phyloP scores from a whole-genome alignment of 2,797 vertebrate genomes.

The Cygnus olor region DNA sequence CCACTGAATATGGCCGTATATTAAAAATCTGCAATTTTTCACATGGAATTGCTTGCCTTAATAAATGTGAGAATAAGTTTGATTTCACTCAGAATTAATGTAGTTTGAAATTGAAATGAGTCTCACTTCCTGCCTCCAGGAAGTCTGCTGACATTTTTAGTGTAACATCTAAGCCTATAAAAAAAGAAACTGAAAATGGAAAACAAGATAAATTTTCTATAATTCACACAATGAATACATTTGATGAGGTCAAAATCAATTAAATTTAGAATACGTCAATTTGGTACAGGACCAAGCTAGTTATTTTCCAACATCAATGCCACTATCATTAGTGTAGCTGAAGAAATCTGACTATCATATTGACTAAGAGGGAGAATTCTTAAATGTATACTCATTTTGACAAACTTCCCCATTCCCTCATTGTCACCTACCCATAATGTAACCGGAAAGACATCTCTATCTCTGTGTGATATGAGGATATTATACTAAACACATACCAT shows the following conservation, averaged over 20 bases:
- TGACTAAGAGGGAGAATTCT: not conserved
- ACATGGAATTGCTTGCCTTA: conserved; percentile 66
- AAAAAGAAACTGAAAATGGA: not conserved
- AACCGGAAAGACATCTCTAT: not conserved
- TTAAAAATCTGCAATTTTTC: conserved; percentile 76
- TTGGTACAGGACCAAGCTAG: not conserved
- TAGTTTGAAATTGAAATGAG: conserved; percentile 77
- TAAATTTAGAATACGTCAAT: not conserved
- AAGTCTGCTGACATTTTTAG: conserved; percentile 67
- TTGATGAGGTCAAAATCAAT: conserved; percentile 16
- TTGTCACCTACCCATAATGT: not conserved
- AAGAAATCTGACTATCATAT: not conserved
- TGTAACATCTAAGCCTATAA: not conserved
- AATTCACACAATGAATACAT: conserved; percentile 37
- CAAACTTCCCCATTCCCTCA: not conserved
- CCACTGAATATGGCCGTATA: conserved; percentile 67
- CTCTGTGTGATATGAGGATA: not conserved
- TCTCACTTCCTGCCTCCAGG: conserved; percentile 64
- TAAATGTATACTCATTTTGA: not conserved
- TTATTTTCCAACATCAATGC: conserved; percentile 13
- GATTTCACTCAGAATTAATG: conserved; percentile 79
- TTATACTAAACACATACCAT: not conserved
- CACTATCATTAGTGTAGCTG: not conserved
- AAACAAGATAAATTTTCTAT: conserved; percentile 14
- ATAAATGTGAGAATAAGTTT: conserved; percentile 73